phyloP scores from a whole-genome alignment of 2,797 vertebrate genomes.

The Silurus lanzhouensis region DNA sequence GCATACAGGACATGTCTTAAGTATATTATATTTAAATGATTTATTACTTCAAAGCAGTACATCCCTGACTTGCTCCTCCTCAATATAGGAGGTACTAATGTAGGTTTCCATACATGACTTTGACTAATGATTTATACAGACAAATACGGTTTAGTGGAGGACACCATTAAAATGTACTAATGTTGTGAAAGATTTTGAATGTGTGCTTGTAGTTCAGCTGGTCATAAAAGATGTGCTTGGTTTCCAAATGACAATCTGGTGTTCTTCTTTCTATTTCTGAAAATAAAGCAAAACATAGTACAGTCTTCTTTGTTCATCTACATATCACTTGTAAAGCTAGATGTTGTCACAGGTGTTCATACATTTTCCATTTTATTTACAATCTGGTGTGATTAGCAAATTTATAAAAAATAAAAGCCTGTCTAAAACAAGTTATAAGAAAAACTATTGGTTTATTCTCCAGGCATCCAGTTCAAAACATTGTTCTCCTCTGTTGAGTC shows the following conservation, averaged over 20 bases:
- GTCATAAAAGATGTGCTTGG: too few species aligned
- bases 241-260: too few species aligned
- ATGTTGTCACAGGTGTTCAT: background rate
- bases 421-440: background rate
- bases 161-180: background rate
- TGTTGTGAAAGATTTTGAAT: background rate
- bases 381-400: background rate
- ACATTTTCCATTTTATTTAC: background rate
- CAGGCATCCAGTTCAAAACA: background rate
- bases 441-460: background rate
- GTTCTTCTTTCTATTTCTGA: too few species aligned
- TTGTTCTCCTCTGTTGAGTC: background rate
- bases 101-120: background rate
- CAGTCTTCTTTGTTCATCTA: too few species aligned
- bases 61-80: background rate
- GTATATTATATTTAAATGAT: background rate
- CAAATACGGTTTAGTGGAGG: background rate
- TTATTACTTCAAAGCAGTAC: background rate
- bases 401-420: background rate
- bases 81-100: background rate
- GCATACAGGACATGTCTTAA: background rate
- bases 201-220: background rate
- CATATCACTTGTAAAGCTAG: too few species aligned
- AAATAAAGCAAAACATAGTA: too few species aligned
- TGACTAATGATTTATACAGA: too few species aligned